phyloP scores from a whole-genome alignment of 1,140 invertebrate genomes.

The Latrodectus geometricus region DNA sequence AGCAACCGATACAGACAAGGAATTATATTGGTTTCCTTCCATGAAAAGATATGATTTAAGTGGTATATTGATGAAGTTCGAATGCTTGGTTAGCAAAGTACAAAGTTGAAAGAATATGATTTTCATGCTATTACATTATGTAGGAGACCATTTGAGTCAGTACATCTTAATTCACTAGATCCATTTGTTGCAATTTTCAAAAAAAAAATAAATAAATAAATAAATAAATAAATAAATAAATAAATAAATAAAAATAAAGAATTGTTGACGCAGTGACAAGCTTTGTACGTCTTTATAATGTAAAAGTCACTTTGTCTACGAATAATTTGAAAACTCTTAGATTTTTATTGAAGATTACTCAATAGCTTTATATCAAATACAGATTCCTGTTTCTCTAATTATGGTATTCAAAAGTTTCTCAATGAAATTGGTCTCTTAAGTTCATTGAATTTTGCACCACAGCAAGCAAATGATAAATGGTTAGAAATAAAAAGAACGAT shows the following conservation, averaged over 20 bases:
- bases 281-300: conserved; percentile 4
- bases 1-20: not conserved
- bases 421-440: not conserved
- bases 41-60: not conserved
- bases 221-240: too few species aligned
- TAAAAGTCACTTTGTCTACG: not conserved
- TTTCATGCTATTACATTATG: not conserved
- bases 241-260: too few species aligned
- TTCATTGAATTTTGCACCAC: not conserved
- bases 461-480: conserved; percentile 9
- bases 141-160: not conserved
- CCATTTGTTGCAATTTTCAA: conserved; percentile 14
- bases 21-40: conserved; percentile 24
- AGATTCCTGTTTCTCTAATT: not conserved
- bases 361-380: not conserved
- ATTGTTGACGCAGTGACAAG: too few species aligned
- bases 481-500: conserved; percentile 1
- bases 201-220: too few species aligned
- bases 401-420: not conserved
- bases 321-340: not conserved
- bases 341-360: conserved; percentile 1
- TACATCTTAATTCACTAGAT: conserved; percentile 1
- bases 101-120: conserved; percentile 34
- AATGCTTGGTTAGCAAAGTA: conserved; percentile 21
- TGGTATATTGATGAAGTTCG: conserved; percentile 20